A percentile compares a stretch with the other conserved stretches of the same genome.
These are phyloP conservation scores for Lepeophtheirus salmonis DNA, from an alignment of 1,140 invertebrate genomes.

Conservation along the genomic window DNA sequence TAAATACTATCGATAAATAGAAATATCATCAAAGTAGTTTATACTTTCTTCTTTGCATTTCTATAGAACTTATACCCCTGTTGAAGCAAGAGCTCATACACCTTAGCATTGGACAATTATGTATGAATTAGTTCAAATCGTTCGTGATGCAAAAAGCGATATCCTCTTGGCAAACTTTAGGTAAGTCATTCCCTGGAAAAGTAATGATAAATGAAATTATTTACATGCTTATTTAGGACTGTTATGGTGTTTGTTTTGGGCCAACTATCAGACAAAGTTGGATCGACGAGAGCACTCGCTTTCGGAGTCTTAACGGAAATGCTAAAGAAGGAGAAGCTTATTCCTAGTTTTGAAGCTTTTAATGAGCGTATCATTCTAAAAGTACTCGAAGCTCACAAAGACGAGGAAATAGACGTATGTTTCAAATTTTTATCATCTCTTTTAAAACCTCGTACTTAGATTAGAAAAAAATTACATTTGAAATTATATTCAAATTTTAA, in stretches of 20 bases:
- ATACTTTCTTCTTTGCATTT: no score
- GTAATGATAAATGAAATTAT: no score
- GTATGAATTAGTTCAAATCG: constrained; percentile 28
- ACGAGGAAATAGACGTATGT: constrained; percentile 49
- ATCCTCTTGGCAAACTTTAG: constrained; percentile 36
- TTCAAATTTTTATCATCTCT: no score
- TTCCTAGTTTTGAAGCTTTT: constrained; percentile 58
- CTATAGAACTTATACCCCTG: no score
- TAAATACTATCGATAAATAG: no score
- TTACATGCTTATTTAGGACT: constrained; percentile 40
- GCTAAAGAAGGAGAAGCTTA: constrained; percentile 49
- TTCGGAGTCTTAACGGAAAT: constrained; percentile 59
- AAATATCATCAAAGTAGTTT: no score
- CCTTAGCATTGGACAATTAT: constrained; percentile 31
- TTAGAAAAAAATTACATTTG: no score
- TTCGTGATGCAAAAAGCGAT: constrained; percentile 29
- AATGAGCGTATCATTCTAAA: constrained; percentile 68
- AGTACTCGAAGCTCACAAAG: constrained; percentile 61
- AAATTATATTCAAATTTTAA: no score
- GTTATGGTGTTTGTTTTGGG: constrained; percentile 51
- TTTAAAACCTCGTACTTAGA: no score
- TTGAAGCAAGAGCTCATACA: constrained; percentile 17
- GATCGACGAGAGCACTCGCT: constrained; percentile 46
- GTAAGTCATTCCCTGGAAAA: constrained; percentile 17
- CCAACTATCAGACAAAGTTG: constrained; percentile 43